Percentiles rank a stretch among this genome's conserved stretches.
Evolutionary conservation across 2,797 vertebrate species (phyloP).

Genomic region (Centroberyx gerrardi): DNA sequence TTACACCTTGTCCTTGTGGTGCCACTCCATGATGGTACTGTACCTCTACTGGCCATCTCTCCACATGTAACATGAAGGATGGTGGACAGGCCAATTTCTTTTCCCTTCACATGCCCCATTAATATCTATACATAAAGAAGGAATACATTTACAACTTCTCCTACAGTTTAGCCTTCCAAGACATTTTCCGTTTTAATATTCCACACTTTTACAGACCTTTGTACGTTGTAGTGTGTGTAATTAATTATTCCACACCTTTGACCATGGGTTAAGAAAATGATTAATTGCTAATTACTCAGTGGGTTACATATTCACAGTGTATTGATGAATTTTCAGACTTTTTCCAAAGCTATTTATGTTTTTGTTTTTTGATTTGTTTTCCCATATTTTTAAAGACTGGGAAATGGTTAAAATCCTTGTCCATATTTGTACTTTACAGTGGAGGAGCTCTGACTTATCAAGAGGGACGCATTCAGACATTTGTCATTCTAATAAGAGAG

Average conservation of each 20-base stretch:
- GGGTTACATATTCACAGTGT: not conserved
- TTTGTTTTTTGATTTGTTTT: not conserved
- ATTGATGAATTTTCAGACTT: constrained; percentile 28
- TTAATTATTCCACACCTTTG: not conserved
- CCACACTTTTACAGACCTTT: not conserved
- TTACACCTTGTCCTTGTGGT: not conserved
- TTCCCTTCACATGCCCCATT: too few relatives aligned
- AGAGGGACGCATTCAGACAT: constrained; percentile 33
- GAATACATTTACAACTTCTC: too few relatives aligned
- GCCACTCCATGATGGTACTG: not conserved
- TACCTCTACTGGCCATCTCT: not conserved
- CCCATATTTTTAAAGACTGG: constrained; percentile 20
- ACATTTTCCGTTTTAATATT: not conserved
- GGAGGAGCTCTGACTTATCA: constrained; percentile 55
- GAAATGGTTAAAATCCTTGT: constrained; percentile 28
- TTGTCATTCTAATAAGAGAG: constrained; percentile 60
- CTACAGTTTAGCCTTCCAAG: not conserved
- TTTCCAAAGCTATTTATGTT: not conserved
- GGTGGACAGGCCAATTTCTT: not conserved
- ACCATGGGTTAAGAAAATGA: constrained; percentile 1
- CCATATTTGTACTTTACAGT: constrained; percentile 35
- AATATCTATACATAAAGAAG: not conserved
- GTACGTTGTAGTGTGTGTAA: not conserved
- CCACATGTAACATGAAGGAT: constrained; percentile 2
- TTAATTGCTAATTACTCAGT: constrained; percentile 22